A percentile compares a stretch with the other conserved stretches of the same genome.
Evolutionary conservation across 2,797 vertebrate genomes (phyloP).

Genomic region (Leptodactylus fallax): DNA sequence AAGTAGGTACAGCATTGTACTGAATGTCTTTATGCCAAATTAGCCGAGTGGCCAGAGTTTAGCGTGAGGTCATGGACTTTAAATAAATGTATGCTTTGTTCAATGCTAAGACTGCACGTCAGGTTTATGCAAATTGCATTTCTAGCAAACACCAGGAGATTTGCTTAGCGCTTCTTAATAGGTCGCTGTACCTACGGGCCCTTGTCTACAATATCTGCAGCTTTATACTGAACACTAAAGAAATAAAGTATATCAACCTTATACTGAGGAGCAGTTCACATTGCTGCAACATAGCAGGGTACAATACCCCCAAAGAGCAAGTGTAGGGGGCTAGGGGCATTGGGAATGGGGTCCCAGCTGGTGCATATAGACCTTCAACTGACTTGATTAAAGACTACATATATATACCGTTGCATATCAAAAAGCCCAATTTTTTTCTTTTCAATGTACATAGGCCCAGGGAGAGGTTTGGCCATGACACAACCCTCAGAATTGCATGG

Average conservation of each 20-base stretch:
- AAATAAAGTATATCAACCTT: not conserved
- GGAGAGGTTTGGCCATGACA: no score
- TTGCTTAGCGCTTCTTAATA: constrained; percentile 18
- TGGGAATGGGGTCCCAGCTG: no score
- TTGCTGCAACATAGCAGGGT: not conserved
- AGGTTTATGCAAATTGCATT: constrained; percentile 38
- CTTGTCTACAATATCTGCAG: not conserved
- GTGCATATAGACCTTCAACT: no score
- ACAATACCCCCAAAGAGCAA: not conserved
- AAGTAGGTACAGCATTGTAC: constrained; percentile 46
- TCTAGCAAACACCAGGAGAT: constrained; percentile 18
- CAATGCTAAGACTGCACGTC: constrained; percentile 21
- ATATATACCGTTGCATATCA: no score
- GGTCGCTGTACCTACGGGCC: not conserved
- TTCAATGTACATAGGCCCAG: no score
- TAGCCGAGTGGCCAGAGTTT: constrained; percentile 43
- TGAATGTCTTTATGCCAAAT: constrained; percentile 50
- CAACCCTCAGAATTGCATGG: no score
- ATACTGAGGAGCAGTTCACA: not conserved
- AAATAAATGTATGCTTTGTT: constrained; percentile 53
- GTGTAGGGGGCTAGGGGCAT: no score
- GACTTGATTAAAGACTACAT: no score
- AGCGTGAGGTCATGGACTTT: constrained; percentile 48
- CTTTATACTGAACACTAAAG: not conserved
- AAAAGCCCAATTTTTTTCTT: no score